Conservation (phyloP, 2,888 invertebrate species). For the Lepidochitona cinerea region DNA sequence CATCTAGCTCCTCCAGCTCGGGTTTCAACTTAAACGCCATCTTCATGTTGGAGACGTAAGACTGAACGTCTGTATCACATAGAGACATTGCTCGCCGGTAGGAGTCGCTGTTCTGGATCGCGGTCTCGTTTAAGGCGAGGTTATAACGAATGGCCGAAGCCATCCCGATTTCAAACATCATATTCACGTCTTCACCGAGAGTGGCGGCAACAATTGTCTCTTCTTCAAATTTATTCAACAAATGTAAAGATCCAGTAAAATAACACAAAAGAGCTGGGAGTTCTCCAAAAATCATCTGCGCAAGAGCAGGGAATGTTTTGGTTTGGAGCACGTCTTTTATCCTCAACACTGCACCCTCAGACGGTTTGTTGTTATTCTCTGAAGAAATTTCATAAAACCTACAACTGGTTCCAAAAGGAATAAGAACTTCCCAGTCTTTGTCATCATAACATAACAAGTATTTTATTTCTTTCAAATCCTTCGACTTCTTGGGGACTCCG, state of each 20-base stretch:
- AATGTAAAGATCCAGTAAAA: constrained; percentile 40
- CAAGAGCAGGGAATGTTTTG: constrained; percentile 31
- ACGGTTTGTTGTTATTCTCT: not conserved
- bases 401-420: constrained; percentile 32
- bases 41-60: constrained; percentile 42
- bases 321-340: constrained; percentile 22
- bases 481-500: not conserved
- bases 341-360: not conserved
- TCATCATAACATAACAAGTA: constrained; percentile 37
- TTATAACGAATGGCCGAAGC: constrained; percentile 37
- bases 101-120: constrained; percentile 31
- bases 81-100: constrained; percentile 39
- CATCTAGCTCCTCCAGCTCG: constrained; percentile 21
- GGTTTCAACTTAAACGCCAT: constrained; percentile 41
- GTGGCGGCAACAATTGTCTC: constrained; percentile 43
- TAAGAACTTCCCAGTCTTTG: constrained; percentile 37
- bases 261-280: constrained; percentile 34
- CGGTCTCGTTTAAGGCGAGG: constrained; percentile 42
- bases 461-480: constrained; percentile 5
- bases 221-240: constrained; percentile 36
- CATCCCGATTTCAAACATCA: constrained; percentile 40
- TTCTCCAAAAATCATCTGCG: constrained; percentile 42
- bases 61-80: constrained; percentile 36
- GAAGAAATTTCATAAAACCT: constrained; percentile 34
- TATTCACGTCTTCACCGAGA: constrained; percentile 26